Conservation (phyloP, 2,888 invertebrate genomes). For the Gastrophysa polygoni region DNA sequence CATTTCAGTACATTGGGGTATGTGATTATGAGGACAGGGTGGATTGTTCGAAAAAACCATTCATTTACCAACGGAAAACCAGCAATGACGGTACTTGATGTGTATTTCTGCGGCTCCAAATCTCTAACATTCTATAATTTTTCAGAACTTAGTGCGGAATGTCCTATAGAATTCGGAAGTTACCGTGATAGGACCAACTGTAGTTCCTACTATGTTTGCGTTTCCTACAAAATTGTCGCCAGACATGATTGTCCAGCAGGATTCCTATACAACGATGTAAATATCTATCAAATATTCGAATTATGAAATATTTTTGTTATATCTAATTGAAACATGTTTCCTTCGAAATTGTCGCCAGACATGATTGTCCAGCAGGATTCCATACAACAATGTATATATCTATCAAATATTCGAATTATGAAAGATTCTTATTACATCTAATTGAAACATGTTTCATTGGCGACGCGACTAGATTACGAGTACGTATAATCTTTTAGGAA, state of each 20-base stretch:
- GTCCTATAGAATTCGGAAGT: conserved; percentile 65
- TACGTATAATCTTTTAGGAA: conserved; percentile 55
- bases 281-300: background rate
- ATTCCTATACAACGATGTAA: conserved; percentile 52
- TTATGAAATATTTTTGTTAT: background rate
- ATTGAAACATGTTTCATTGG: conserved; percentile 49
- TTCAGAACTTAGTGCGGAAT: conserved; percentile 45
- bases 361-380: conserved; percentile 67
- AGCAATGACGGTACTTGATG: background rate
- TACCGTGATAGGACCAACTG: conserved; percentile 68
- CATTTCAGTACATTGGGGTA: conserved; percentile 33
- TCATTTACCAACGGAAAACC: background rate
- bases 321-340: conserved; percentile 47
- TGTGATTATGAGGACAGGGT: conserved; percentile 36
- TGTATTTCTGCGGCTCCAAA: background rate
- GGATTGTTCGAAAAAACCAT: conserved; percentile 30
- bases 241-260: conserved; percentile 69
- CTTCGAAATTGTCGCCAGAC: conserved; percentile 58
- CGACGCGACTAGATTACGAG: too few relatives aligned
- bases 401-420: background rate
- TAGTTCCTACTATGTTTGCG: conserved; percentile 70
- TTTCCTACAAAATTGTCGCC: conserved; percentile 54
- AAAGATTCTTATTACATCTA: background rate
- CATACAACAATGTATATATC: conserved; percentile 50
- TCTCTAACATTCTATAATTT: too few relatives aligned